These are phyloP conservation scores for Asteroscopus sphinx DNA, from an alignment of 2,888 invertebrate genomes.

Conservation along the genomic window DNA sequence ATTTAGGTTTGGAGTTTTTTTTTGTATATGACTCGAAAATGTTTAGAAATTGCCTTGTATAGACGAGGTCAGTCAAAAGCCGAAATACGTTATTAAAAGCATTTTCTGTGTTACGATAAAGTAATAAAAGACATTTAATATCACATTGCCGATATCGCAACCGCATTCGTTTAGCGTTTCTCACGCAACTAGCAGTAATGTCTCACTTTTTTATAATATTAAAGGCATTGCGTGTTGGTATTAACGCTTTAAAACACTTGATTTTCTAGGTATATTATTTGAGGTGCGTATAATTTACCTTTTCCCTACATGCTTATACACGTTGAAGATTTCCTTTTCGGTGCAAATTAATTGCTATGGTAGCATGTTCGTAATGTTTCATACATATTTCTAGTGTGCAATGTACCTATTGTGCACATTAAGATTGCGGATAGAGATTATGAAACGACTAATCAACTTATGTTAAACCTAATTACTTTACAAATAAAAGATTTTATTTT, in stretches of 20 bases:
- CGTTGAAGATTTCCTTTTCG: conserved; percentile 69
- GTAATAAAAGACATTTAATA: conserved; percentile 57
- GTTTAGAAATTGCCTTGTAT: conserved; percentile 13
- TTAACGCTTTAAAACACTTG: conserved; percentile 62
- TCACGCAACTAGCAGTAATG: conserved; percentile 65
- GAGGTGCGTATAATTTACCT: conserved; percentile 64
- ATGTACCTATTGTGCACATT: conserved; percentile 38
- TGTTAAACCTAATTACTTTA: conserved; percentile 19
- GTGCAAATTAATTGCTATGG: conserved; percentile 65
- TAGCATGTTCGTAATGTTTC: conserved; percentile 54
- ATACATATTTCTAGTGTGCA: too few relatives aligned
- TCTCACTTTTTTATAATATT: conserved; percentile 61
- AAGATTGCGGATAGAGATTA: conserved; percentile 42
- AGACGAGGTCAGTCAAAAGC: conserved; percentile 9
- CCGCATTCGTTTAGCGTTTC: conserved; percentile 60
- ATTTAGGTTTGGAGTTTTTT: too few relatives aligned
- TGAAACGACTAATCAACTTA: conserved; percentile 31
- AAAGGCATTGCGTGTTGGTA: conserved; percentile 63
- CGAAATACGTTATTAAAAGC: conserved; percentile 37
- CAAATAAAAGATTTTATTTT: conserved; percentile 17
- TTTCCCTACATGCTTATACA: conserved; percentile 64
- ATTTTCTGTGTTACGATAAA: conserved; percentile 39
- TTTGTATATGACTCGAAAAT: conserved; percentile 1
- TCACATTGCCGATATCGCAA: conserved; percentile 60
- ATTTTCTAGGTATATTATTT: conserved; percentile 59